Evolutionary conservation across 37 sponge, comb jelly and placozoan genomes (phyloP).

Genomic region (Geodia barretti): DNA sequence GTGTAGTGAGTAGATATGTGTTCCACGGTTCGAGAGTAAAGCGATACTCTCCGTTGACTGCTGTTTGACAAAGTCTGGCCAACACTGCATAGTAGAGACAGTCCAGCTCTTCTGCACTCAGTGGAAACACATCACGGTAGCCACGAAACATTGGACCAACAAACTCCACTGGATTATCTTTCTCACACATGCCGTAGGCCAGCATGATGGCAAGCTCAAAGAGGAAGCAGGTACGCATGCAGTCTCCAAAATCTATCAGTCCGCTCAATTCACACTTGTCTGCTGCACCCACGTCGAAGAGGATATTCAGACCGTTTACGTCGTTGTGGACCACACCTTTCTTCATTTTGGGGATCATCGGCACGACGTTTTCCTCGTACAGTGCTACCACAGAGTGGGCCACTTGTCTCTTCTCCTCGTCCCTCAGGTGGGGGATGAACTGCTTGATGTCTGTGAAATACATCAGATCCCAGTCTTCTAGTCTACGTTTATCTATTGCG

Average conservation of each 20-base stretch:
- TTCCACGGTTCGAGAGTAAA: slow-evolving; percentile 38
- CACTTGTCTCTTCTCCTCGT: neutral
- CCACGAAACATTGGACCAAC: slow-evolving; percentile 28
- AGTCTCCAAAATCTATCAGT: slow-evolving; percentile 38
- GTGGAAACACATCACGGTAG: slow-evolving; percentile 13
- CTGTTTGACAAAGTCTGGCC: slow-evolving; percentile 41
- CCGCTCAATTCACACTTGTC: slow-evolving; percentile 10
- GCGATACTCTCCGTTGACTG: slow-evolving; percentile 14
- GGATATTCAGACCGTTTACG: slow-evolving; percentile 34
- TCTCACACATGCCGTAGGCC: slow-evolving; percentile 35
- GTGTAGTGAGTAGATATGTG: slow-evolving; percentile 38
- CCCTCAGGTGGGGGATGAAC: neutral
- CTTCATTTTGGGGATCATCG: slow-evolving; percentile 29
- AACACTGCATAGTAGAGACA: slow-evolving; percentile 40
- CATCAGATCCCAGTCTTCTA: slow-evolving; percentile 24
- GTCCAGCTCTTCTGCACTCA: slow-evolving; percentile 33
- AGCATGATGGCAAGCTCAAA: slow-evolving; percentile 48
- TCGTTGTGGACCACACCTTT: slow-evolving; percentile 37
- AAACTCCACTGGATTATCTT: slow-evolving; percentile 23
- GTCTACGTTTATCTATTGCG: neutral
- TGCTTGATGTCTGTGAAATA: slow-evolving; percentile 13
- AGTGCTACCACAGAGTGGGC: slow-evolving; percentile 12
- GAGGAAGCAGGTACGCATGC: slow-evolving; percentile 21
- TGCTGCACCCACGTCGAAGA: neutral
- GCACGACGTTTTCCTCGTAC: slow-evolving; percentile 16